A percentile compares a stretch with the other conserved stretches of the same genome.
phyloP scores from a whole-genome alignment of 2,113 vertebrate species.

The Amphilophus citrinellus region DNA sequence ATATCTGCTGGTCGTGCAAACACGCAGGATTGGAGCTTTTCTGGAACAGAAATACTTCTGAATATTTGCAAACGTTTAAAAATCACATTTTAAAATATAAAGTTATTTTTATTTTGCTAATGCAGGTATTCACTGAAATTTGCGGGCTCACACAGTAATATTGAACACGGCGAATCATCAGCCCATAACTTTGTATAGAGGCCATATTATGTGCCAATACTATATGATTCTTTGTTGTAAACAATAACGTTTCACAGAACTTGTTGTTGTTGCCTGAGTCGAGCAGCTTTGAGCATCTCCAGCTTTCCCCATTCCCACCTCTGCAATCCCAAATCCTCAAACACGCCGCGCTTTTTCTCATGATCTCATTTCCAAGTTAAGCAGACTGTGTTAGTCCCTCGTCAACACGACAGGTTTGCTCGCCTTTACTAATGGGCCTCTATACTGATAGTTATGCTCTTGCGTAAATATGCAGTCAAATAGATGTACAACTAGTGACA shows the following conservation, averaged over 20 bases:
- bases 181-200: neutral
- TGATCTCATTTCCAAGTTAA: conserved; percentile 82
- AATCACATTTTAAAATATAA: neutral
- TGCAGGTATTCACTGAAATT: neutral
- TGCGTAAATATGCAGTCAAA: conserved; percentile 84
- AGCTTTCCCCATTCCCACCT: conserved; percentile 40
- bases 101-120: too few species aligned
- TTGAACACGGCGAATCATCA: neutral
- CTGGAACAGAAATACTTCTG: neutral
- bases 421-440: conserved; percentile 80
- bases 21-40: neutral
- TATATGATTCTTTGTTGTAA: neutral
- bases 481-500: conserved; percentile 80
- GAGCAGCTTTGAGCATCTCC: conserved; percentile 40
- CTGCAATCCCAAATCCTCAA: conserved; percentile 72
- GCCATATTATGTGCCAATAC: neutral
- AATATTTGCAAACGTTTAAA: neutral
- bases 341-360: conserved; percentile 72
- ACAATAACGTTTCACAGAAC: neutral
- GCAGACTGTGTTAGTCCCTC: conserved; percentile 80
- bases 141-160: neutral
- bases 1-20: neutral
- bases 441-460: conserved; percentile 83
- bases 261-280: neutral
- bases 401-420: conserved; percentile 82